Base-by-base conservation (phyloP, 2,888 invertebrate genomes). In the Spisula solida region DNA sequence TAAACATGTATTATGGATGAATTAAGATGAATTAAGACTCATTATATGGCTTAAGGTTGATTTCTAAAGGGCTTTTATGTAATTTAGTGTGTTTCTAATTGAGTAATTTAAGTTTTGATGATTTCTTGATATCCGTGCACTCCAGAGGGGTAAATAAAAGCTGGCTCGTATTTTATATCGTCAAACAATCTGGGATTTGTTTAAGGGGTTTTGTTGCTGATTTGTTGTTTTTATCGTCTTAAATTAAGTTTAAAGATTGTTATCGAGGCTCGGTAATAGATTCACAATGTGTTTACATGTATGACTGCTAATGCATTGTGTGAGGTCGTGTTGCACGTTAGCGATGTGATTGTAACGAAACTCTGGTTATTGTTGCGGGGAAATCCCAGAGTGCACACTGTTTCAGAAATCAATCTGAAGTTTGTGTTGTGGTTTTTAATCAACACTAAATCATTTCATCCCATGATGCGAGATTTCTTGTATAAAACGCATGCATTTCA, bases 1-100 rank as follows among this genome's bases (percentile, higher is more conserved):
- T 66, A 25, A 66, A 66, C 60, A 66, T 66, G 60, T 66, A 25
- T 66, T 66, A 66, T 66, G 60, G 20, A 66, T 66, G 60, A 25
- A 66, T 34, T 78, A 78, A 41, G 20, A 66, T 66, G 60, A 25
- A 66, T 34, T 78, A 78, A 41, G 34, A 34, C n/a, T 34, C 78
- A 78, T 78, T 34, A 78, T 29, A 78, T 41, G 47, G 47, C 34
- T 78, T 78, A 47, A 78, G 34, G 31, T 66, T 41, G 47, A 82
- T 70, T 82, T 82, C 70, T 70, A 82, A 66, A 80, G 20, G 70
- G 20, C 82, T 47, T 82, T 66, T 82, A 47, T 70, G 82, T 47
- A 47, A 78, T 75, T 84, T 78, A 55, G 31, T 25, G 55, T 51
- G 20, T 51, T 47, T 70, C 51, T 78, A 60, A 70, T 75, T 78